Base-by-base conservation (phyloP, 2,113 vertebrate species). In the Tupaia chinensis region DNA sequence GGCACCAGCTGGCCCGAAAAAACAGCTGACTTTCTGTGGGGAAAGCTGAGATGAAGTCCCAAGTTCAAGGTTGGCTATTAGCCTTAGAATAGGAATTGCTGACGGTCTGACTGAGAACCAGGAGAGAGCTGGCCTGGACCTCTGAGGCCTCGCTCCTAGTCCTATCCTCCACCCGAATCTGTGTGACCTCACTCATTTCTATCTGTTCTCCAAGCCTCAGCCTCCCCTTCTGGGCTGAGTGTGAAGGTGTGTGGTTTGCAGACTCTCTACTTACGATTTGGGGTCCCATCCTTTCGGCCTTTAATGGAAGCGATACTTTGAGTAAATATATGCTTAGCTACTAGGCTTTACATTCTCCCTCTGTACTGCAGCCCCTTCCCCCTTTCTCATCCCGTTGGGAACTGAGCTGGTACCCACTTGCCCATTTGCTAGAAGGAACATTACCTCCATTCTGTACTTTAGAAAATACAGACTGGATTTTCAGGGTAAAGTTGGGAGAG, bases 1-100 rank as follows among this genome's bases (percentile, higher is more conserved):
- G 95, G 72, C 87, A 87, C 61, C 25, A 0, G 13, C 44, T 53
- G 79, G 91, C 79, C 66, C 72, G 53, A 56, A 53, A 29, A 54
- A 91, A 60, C 96, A 97, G 96, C 97, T 98, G 96, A 97, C 86
- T 91, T 29, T 93, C 44, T 15, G 34, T 6, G 78, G 79, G 72
- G 91, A 94, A 95, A 93, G 82, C 89, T 91, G 95, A 97, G 94
- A 94, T 1, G 29, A 34, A 79, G 88, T 23, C 60, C 78, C 73
- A 60, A 93, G 93, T 34, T 79, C 61, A 79, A 68, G 82, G 29
- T 19, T 93, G 93, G 96, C 74, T 2, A 1, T 58, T 9, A 66
- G 94, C 89, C 93, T 89, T 9, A 29, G 34, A 58, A 73, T 78
- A 32, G 80, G 68, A 70, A 53, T 76, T 27, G 79, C 80, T 85